Evolutionary conservation across 2,888 invertebrate genomes (phyloP).

Genomic region (Halictus ligatus): DNA sequence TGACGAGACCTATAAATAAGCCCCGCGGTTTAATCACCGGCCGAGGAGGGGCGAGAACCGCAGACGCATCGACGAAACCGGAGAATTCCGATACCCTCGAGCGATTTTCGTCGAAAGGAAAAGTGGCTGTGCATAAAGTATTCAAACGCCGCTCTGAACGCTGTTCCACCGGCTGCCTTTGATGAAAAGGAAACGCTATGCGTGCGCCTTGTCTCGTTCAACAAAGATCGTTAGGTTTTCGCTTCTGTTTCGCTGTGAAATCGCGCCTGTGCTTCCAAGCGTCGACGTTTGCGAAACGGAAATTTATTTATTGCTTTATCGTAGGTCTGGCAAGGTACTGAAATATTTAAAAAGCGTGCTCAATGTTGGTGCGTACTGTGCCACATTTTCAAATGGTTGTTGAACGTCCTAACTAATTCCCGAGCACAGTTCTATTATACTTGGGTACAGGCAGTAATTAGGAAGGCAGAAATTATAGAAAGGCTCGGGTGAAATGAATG

Average conservation of each 20-base stretch:
- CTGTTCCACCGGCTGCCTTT: not conserved
- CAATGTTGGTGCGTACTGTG: not conserved
- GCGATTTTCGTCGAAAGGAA: not conserved
- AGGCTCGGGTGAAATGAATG: too few relatives aligned
- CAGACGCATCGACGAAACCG: not conserved
- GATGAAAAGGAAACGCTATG: not conserved
- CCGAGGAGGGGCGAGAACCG: not conserved
- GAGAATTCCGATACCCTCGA: not conserved
- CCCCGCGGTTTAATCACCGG: not conserved
- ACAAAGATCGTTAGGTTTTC: not conserved
- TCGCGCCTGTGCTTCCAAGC: not conserved
- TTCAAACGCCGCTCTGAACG: not conserved
- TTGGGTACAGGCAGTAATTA: too few relatives aligned
- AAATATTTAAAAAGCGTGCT: not conserved
- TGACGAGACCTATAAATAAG: slow-evolving; percentile 43
- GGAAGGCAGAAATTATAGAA: too few relatives aligned
- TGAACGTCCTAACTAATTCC: too few relatives aligned
- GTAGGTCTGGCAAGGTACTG: not conserved
- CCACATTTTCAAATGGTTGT: too few relatives aligned
- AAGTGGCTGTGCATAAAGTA: not conserved
- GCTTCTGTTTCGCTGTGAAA: not conserved
- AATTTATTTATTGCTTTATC: not conserved
- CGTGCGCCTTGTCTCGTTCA: not conserved
- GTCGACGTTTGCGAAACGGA: not conserved
- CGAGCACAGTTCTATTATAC: too few relatives aligned